Percentiles rank a stretch among this genome's conserved stretches.
Conservation (phyloP, 2,888 invertebrate genomes). For the Diarsia brunnea region DNA sequence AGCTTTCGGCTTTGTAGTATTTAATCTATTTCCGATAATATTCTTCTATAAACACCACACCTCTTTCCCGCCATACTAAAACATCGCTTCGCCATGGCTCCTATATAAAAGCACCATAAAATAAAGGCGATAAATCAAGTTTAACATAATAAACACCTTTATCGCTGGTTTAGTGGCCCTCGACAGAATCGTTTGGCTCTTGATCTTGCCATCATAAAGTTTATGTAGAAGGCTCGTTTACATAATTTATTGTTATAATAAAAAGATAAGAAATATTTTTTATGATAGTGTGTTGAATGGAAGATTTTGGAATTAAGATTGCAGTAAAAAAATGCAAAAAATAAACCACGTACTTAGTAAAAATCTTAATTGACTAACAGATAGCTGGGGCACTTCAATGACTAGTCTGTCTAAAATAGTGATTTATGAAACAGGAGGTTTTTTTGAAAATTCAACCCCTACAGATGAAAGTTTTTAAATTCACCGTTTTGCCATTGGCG, state of each 20-base stretch:
- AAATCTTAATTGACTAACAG: not conserved
- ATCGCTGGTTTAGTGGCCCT: conserved; percentile 47
- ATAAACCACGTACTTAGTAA: not conserved
- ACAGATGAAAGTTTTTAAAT: not conserved
- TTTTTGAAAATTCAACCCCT: not conserved
- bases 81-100: conserved; percentile 3
- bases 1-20: not conserved
- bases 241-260: not conserved
- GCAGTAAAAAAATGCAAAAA: not conserved
- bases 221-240: not conserved
- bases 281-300: no score
- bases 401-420: no score
- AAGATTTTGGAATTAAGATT: not conserved
- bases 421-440: not conserved
- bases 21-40: not conserved
- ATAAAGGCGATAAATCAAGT: conserved; percentile 48
- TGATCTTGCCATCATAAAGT: conserved; percentile 18
- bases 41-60: not conserved
- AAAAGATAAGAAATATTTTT: not conserved
- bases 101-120: conserved; percentile 50
- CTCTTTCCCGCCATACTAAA: not conserved
- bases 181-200: conserved; percentile 45
- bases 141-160: conserved; percentile 46
- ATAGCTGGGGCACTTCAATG: not conserved
- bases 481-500: not conserved